A percentile compares a stretch with the other conserved stretches of the same genome.
Evolutionary conservation across 1,140 invertebrate species (phyloP).

Genomic region (Amyelois transitella): DNA sequence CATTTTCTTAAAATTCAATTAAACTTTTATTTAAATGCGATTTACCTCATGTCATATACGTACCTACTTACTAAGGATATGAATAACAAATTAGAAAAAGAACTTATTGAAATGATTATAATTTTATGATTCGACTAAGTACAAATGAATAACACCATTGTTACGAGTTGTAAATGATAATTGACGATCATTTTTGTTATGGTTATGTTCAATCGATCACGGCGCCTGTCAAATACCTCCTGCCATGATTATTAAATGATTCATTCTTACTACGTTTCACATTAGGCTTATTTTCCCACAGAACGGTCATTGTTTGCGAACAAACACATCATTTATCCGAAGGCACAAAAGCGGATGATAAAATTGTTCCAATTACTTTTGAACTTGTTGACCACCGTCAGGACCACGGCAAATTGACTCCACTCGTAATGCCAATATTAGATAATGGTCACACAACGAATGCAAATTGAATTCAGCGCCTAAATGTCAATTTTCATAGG

Average conservation of each 20-base stretch:
- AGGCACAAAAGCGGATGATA: slow-evolving; percentile 33
- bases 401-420: slow-evolving; percentile 41
- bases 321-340: slow-evolving; percentile 18
- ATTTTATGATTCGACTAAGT: not conserved
- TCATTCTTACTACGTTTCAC: slow-evolving; percentile 15
- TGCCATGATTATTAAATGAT: slow-evolving; percentile 3
- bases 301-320: slow-evolving; percentile 18
- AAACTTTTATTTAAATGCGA: too few species aligned
- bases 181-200: not conserved
- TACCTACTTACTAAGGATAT: too few species aligned
- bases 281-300: slow-evolving; percentile 22
- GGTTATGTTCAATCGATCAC: not conserved
- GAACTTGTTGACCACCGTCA: slow-evolving; percentile 36
- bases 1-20: too few species aligned
- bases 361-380: slow-evolving; percentile 61
- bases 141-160: not conserved
- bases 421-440: slow-evolving; percentile 50
- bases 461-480: slow-evolving; percentile 51
- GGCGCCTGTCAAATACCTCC: not conserved
- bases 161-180: not conserved
- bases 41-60: too few species aligned
- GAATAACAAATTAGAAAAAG: too few species aligned
- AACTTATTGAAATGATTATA: too few species aligned
- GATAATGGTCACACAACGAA: slow-evolving; percentile 59
- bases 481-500: slow-evolving; percentile 21